phyloP scores from a whole-genome alignment of 2,113 vertebrate genomes.

The Bucco capensis region DNA sequence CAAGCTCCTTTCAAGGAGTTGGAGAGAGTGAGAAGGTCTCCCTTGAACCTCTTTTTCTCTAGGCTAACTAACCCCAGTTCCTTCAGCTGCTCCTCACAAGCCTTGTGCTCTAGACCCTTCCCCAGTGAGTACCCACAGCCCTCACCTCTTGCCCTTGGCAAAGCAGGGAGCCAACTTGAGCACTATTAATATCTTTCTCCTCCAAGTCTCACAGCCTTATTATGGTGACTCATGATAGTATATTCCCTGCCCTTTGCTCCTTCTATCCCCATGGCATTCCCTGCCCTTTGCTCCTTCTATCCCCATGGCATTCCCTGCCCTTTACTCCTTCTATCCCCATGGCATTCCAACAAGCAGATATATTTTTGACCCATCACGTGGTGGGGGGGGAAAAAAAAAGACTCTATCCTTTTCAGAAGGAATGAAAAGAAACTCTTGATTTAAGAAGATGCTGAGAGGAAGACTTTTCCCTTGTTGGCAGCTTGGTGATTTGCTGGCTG shows the following conservation, averaged over 20 bases:
- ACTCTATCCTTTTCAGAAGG: background rate
- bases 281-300: no score
- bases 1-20: no score
- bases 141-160: fast-evolving
- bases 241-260: background rate
- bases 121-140: background rate
- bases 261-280: background rate
- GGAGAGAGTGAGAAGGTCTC: no score
- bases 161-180: background rate
- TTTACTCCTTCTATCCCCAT: background rate
- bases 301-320: background rate
- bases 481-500: background rate
- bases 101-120: no score
- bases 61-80: no score
- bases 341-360: background rate
- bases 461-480: background rate
- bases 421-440: background rate
- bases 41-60: no score
- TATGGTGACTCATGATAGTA: slow-evolving; percentile 26
- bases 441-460: background rate
- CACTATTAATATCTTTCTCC: slow-evolving; percentile 31
- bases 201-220: slow-evolving; percentile 21
- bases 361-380: background rate
- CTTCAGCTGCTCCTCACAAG: no score
- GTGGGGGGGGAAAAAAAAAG: slow-evolving; percentile 11